Evolutionary conservation across 53 echinoderm and acorn worm species (phyloP).

Genomic region (Paracentrotus lividus): DNA sequence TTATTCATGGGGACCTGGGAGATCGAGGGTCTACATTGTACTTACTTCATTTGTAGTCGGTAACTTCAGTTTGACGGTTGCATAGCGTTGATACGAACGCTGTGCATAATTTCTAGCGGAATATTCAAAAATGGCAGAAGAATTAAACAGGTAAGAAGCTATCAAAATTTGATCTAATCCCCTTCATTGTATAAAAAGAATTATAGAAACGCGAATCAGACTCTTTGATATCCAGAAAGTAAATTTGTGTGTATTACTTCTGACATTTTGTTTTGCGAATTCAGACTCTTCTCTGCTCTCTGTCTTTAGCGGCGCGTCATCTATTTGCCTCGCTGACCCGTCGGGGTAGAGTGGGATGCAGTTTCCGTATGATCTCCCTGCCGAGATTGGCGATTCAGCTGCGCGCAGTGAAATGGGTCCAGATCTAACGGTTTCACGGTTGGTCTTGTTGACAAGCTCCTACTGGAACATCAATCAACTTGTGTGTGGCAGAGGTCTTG

Average conservation of each 20-base stretch:
- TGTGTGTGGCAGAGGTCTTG: too few relatives aligned
- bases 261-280: not conserved
- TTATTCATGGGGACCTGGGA: not conserved
- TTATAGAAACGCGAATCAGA: not conserved
- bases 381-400: too few relatives aligned
- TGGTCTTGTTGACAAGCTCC: too few relatives aligned
- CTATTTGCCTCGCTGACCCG: not conserved
- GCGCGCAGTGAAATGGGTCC: not conserved
- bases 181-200: not conserved
- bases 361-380: not conserved
- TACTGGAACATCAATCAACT: too few relatives aligned
- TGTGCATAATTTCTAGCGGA: not conserved
- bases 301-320: not conserved
- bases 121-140: slow-evolving; percentile 48
- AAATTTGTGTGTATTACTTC: not conserved
- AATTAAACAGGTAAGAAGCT: slow-evolving; percentile 39
- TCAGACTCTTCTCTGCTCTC: not conserved
- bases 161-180: not conserved
- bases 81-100: slow-evolving; percentile 41
- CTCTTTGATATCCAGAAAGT: not conserved
- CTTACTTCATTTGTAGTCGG: not conserved
- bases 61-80: slow-evolving; percentile 32
- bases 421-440: too few relatives aligned
- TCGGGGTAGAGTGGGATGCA: not conserved
- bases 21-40: not conserved